phyloP scores from a whole-genome alignment of 2,888 invertebrate genomes.

The Ophion ellenae region DNA sequence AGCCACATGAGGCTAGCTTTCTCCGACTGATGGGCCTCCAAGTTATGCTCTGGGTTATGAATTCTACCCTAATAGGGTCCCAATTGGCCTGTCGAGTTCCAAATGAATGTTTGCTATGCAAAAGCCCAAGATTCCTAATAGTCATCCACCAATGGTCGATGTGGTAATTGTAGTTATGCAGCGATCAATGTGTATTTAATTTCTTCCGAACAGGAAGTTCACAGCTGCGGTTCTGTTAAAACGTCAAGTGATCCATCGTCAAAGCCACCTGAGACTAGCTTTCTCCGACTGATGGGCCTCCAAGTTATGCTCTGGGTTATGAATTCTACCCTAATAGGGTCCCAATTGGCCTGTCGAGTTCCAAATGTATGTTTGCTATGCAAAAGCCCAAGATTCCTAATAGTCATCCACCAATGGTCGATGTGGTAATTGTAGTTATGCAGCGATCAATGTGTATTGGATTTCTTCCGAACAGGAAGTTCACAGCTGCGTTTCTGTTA shows the following conservation, averaged over 20 bases:
- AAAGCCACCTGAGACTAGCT: not conserved
- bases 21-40: not conserved
- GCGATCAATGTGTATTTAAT: too few species aligned
- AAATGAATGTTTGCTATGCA: not conserved
- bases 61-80: too few species aligned
- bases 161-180: too few species aligned
- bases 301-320: not conserved
- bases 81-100: too few species aligned
- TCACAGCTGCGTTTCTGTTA: slow-evolving; percentile 1
- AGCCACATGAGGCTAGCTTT: not conserved
- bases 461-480: not conserved
- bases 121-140: not conserved
- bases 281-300: not conserved
- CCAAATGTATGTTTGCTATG: not conserved
- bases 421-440: too few species aligned
- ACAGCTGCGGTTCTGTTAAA: slow-evolving; percentile 3
- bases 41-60: not conserved
- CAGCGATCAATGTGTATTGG: not conserved
- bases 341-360: too few species aligned
- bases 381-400: not conserved
- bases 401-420: too few species aligned
- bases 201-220: not conserved
- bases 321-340: too few species aligned
- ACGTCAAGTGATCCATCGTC: not conserved
- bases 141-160: too few species aligned